A percentile compares a stretch with the other conserved stretches of the same genome.
phyloP scores from a whole-genome alignment of 2,113 vertebrate genomes.

The Verasper variegatus region DNA sequence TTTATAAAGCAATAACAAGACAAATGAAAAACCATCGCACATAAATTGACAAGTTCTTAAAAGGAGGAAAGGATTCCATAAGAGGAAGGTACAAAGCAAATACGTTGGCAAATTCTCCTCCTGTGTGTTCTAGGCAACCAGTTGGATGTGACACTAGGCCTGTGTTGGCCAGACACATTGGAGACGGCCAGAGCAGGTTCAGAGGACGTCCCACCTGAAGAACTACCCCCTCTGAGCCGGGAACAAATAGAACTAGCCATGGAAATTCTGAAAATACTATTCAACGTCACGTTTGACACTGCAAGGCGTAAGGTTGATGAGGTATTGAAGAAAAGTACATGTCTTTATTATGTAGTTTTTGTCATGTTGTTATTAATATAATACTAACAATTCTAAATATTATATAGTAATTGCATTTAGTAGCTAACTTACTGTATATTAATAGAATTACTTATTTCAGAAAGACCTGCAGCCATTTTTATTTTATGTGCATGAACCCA shows the following conservation, averaged over 20 bases:
- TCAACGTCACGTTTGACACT: conserved; percentile 92
- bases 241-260: conserved; percentile 89
- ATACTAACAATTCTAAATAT: not conserved
- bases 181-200: conserved; percentile 76
- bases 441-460: not conserved
- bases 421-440: not conserved
- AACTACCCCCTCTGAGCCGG: conserved; percentile 82
- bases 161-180: conserved; percentile 84
- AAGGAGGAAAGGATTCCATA: no score
- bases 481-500: not conserved
- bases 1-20: not conserved
- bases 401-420: not conserved
- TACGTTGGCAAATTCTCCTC: not conserved
- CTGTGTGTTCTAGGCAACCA: conserved; percentile 80
- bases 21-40: not conserved
- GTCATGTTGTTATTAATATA: not conserved
- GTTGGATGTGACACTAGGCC: conserved; percentile 85
- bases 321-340: conserved; percentile 75
- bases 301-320: conserved; percentile 87
- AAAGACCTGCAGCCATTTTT: no score
- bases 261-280: conserved; percentile 96
- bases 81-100: not conserved
- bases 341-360: not conserved
- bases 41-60: not conserved
- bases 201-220: conserved; percentile 46